phyloP scores from a whole-genome alignment of 1,140 invertebrate genomes.

The Elymnias hypermnestra region DNA sequence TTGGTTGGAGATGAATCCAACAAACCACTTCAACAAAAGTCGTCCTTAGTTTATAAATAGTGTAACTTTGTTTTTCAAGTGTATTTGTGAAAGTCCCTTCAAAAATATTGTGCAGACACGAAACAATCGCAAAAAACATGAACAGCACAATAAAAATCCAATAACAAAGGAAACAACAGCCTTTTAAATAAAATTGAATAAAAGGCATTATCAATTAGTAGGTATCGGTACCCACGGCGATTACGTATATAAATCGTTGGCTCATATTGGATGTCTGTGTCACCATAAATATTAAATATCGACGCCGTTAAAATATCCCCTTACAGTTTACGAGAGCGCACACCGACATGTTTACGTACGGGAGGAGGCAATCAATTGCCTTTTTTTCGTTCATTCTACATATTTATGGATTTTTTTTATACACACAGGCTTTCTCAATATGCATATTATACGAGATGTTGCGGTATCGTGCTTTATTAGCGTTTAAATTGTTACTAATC shows the following conservation, averaged over 20 bases:
- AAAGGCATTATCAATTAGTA: conserved; percentile 41
- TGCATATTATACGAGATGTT: conserved; percentile 36
- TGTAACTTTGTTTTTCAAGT: too few relatives aligned
- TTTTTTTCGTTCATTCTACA: conserved; percentile 56
- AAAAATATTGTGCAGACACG: too few relatives aligned
- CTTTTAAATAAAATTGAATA: conserved; percentile 17
- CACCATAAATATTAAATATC: conserved; percentile 75
- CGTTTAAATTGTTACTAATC: conserved; percentile 25
- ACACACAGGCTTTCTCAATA: conserved; percentile 41
- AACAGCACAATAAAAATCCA: conserved; percentile 6
- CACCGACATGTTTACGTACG: conserved; percentile 65
- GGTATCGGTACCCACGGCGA: conserved; percentile 34
- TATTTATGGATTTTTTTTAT: conserved; percentile 45
- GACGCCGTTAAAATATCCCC: conserved; percentile 68
- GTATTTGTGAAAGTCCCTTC: too few relatives aligned
- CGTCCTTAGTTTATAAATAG: too few relatives aligned
- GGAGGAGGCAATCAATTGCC: conserved; percentile 60
- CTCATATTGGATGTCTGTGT: conserved; percentile 70
- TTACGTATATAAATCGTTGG: conserved; percentile 60
- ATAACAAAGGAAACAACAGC: conserved; percentile 6
- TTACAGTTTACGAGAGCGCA: conserved; percentile 71
- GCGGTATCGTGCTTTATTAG: conserved; percentile 23
- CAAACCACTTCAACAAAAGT: too few relatives aligned
- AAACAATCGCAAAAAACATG: too few relatives aligned
- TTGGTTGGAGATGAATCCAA: too few relatives aligned